Evolutionary conservation across 2,797 vertebrate genomes (phyloP).

Genomic region (Picus viridis): DNA sequence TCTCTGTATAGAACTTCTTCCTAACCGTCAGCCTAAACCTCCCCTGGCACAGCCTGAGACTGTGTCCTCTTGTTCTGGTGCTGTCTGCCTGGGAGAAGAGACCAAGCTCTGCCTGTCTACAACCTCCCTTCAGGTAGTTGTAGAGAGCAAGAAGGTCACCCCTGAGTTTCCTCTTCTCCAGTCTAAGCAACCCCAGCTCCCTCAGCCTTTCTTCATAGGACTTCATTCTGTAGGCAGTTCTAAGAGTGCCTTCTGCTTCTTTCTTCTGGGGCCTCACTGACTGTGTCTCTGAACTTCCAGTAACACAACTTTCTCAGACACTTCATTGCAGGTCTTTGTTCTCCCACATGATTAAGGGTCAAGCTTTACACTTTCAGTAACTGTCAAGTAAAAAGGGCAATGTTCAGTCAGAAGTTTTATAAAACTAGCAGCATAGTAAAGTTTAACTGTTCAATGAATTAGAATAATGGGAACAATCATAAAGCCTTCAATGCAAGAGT

Average conservation of each 20-base stretch:
- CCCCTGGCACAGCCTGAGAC: too few species aligned
- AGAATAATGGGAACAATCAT: not conserved
- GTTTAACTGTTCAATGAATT: not conserved
- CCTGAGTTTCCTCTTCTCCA: too few species aligned
- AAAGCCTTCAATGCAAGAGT: not conserved
- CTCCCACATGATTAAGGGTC: not conserved
- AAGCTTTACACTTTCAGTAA: not conserved
- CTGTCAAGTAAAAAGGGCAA: not conserved
- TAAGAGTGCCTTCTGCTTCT: not conserved
- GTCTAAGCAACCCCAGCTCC: too few species aligned
- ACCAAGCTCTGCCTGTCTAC: too few species aligned
- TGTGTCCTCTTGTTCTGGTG: too few species aligned
- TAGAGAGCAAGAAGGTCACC: too few species aligned
- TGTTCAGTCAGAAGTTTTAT: not conserved
- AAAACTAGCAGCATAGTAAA: not conserved
- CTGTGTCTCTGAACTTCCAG: not conserved
- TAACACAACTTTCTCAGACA: not conserved
- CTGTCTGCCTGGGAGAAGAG: too few species aligned
- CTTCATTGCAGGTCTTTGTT: not conserved
- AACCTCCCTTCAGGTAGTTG: too few species aligned
- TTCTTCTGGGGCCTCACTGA: not conserved
- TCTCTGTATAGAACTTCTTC: too few species aligned
- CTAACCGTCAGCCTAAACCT: too few species aligned
- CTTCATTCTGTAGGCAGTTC: not conserved
- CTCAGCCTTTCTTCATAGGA: too few species aligned